Evolutionary conservation across 2,797 vertebrate genomes (phyloP), one percentile per base, ranked within the genome.

Genomic region (Mastacembelus armatus): DNA sequence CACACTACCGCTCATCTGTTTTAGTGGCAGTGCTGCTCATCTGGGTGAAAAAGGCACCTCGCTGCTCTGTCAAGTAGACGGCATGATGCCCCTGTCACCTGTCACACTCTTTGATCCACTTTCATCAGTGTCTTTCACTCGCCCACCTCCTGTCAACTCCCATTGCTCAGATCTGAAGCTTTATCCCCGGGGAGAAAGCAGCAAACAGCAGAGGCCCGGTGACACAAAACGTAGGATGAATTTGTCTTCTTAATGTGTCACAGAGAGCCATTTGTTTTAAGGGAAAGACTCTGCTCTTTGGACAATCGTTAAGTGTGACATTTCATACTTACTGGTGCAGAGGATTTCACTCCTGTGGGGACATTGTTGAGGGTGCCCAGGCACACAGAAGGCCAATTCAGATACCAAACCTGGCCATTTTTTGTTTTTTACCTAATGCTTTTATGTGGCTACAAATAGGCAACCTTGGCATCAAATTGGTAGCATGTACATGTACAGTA

Each of bases 71-170:
- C 71, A 57, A 67, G 73, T 38, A 63, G 66, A 56, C 77, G 1
- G 36, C 82, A 4, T 66, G 77, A 82, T 47, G 21, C 49, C 50
- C 51, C 66, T 75, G 75, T 88, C 87, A 85, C 83, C 83, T 88
- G 85, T 71, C 77, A 82, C 71, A 21, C 69, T 71, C 83, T 84
- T 74, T 83, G 78, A 86, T 83, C 85, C 66, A 5, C 67, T 67
- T 60, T 36, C 33, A 56, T 82, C 82, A 73, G 65, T 15, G 54
- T 63, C 79, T 76, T 48, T 74, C 48, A 16, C 59, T 77, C 71
- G 4, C 76, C 71, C 71, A 76, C 84, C 79, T 72, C 66, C 78
- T 81, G 86, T 89, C 85, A 58, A 3, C 62, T 77, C 71, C 73
- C 66, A 61, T 72, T 70, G 80, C 83, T 72, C 82, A 58, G 33